Conservation (phyloP, 2,113 vertebrate species). For the Peromyscus leucopus region DNA sequence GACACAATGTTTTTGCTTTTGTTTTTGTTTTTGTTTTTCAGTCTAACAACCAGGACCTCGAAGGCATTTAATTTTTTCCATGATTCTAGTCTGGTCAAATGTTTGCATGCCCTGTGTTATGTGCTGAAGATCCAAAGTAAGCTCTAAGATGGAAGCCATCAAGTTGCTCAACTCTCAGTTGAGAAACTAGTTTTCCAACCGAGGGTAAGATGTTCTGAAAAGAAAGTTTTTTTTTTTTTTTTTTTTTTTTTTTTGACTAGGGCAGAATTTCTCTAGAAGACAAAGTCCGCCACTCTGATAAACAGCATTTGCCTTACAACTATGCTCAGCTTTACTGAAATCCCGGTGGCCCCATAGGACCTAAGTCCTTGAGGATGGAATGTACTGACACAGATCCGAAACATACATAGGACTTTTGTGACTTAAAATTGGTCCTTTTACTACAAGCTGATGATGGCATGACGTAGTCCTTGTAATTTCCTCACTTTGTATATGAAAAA, state of each 20-base stretch:
- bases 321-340: not conserved
- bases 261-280: not conserved
- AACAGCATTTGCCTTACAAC: not conserved
- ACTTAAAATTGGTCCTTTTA: not conserved
- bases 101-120: not conserved
- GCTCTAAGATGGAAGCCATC: not conserved
- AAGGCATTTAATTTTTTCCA: not conserved
- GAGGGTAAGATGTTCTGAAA: conserved; percentile 11
- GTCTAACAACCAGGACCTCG: not conserved
- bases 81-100: conserved; percentile 1
- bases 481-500: not conserved
- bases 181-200: not conserved
- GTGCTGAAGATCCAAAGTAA: not conserved
- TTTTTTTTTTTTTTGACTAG: not conserved
- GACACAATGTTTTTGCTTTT: too few relatives aligned
- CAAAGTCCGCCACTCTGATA: not conserved
- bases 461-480: not conserved
- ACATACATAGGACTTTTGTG: not conserved
- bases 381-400: not conserved
- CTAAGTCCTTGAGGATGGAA: not conserved
- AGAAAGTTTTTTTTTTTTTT: not conserved
- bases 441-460: not conserved
- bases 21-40: not conserved
- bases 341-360: too few relatives aligned
- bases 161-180: not conserved